phyloP scores from a whole-genome alignment of 2,888 invertebrate genomes.

The Andrena praecox region DNA sequence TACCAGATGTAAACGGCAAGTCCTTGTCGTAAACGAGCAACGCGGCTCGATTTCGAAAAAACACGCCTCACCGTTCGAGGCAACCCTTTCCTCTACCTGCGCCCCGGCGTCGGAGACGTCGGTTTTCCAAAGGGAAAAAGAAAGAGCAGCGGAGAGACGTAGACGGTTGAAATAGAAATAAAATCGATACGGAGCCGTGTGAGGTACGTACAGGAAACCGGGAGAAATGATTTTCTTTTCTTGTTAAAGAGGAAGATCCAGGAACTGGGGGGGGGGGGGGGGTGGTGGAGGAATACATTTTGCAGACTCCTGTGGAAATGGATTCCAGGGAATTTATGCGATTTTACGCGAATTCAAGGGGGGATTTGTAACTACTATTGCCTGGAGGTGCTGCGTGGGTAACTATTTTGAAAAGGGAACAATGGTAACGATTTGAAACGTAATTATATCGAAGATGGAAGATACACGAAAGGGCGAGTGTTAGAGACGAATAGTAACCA shows the following conservation, averaged over 20 bases:
- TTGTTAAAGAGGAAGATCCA: too few species aligned
- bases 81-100: slow-evolving; percentile 41
- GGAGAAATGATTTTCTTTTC: slow-evolving; percentile 12
- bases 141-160: not conserved
- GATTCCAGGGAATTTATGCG: not conserved
- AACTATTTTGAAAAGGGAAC: not conserved
- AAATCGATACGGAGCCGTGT: slow-evolving; percentile 20
- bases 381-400: not conserved
- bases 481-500: slow-evolving; percentile 1
- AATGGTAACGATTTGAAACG: not conserved
- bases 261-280: too few species aligned
- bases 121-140: not conserved
- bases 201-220: not conserved
- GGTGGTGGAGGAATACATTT: not conserved
- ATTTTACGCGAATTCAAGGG: not conserved
- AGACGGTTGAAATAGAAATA: slow-evolving; percentile 24
- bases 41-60: slow-evolving; percentile 33
- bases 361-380: not conserved
- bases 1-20: slow-evolving; percentile 58
- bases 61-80: not conserved
- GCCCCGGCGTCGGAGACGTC: not conserved
- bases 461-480: not conserved
- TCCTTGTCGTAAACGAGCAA: slow-evolving; percentile 51
- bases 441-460: not conserved
- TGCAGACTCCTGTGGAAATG: not conserved